phyloP scores from a whole-genome alignment of 2,797 vertebrate species.

The Periophthalmus magnuspinnatus region DNA sequence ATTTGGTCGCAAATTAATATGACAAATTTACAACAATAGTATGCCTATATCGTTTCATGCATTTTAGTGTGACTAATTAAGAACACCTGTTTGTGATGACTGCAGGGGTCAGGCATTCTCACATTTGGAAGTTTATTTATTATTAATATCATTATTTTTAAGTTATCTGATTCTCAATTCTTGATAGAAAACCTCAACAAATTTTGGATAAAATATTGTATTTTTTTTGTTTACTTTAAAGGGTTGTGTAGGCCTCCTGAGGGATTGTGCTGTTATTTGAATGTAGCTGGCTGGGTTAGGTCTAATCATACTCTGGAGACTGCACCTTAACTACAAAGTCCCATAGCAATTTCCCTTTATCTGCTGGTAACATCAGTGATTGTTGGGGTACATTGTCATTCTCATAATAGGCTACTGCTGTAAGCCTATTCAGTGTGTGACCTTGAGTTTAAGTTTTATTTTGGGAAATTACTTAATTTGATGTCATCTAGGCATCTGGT shows the following conservation, averaged over 20 bases:
- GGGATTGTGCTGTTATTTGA: neutral
- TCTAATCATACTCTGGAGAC: conserved; percentile 48
- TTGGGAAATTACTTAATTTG: too few species aligned
- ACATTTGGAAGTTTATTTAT: too few species aligned
- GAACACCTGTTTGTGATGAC: too few species aligned
- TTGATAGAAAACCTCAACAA: neutral
- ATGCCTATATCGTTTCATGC: neutral
- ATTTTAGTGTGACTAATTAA: too few species aligned
- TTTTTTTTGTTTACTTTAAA: neutral
- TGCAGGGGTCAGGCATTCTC: too few species aligned
- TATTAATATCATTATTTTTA: neutral
- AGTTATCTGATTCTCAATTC: neutral
- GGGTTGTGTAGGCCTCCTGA: neutral
- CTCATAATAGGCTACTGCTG: too few species aligned
- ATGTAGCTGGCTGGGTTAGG: neutral
- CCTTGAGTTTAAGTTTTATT: too few species aligned
- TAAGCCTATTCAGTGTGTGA: too few species aligned
- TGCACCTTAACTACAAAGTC: neutral
- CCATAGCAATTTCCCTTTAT: neutral
- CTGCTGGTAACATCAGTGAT: neutral
- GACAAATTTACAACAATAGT: neutral
- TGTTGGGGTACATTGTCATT: neutral
- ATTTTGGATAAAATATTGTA: neutral
- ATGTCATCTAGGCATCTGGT: too few species aligned
- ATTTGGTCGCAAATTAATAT: neutral